A percentile compares a stretch with the other conserved stretches of the same genome.
phyloP scores from a whole-genome alignment of 2,113 vertebrate species.

The Eira barbara region DNA sequence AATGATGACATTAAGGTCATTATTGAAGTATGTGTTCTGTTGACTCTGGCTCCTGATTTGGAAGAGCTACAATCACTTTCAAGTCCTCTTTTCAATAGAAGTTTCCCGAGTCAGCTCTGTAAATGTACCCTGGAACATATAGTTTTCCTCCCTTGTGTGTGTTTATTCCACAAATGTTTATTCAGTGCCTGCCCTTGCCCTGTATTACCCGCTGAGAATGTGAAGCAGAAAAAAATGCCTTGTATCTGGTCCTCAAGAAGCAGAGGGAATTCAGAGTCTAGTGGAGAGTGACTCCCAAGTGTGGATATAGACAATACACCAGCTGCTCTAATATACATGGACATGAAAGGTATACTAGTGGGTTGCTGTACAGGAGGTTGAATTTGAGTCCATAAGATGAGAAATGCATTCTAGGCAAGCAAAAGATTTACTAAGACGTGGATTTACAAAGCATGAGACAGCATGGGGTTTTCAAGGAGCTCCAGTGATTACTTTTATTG shows the following conservation, averaged over 20 bases:
- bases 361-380: neutral
- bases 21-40: neutral
- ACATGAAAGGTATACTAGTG: neutral
- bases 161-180: conserved; percentile 17
- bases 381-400: neutral
- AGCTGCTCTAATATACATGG: neutral
- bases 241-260: neutral
- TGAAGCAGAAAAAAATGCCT: neutral
- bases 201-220: neutral
- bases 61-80: neutral
- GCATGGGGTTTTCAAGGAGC: neutral
- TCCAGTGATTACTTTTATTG: neutral
- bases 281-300: neutral
- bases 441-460: neutral
- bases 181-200: neutral
- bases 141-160: neutral
- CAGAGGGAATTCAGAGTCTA: neutral
- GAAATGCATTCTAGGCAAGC: neutral
- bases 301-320: neutral
- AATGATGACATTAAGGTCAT: neutral
- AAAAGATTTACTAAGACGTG: neutral
- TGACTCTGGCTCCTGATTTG: neutral
- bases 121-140: neutral
- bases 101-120: neutral
- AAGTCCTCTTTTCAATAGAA: neutral